Evolutionary conservation across 1,140 invertebrate genomes (phyloP), one percentile per base, ranked within the genome.

Genomic region (Euschistus heros): DNA sequence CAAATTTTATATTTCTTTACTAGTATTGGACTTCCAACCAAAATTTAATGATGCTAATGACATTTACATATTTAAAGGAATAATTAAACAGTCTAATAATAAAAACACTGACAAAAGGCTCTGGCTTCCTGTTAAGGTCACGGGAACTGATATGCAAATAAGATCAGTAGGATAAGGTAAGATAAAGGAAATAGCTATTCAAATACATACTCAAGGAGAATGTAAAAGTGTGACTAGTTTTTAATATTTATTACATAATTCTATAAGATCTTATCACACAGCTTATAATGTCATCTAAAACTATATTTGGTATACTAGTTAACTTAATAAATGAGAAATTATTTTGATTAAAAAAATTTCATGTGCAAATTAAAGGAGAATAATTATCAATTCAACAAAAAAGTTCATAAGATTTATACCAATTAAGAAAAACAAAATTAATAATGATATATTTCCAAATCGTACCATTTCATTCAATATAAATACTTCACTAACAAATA

Each of bases 61-160:
- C 33, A 37, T 37, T 37, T 10, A 37, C 33, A 26, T 57, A 57
- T 57, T 57, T 57, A 22, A 26, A 57, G 24, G 18, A 17, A 57
- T 57, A 57, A 57, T 57, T 57, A 57, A 26, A 24, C 24, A 57
- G 20, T 22, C 20, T 57, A 57, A 22, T 57, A 57, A 57, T 57
- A 57, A 57, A 57, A 57, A 57, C 24, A 24, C 24, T 24, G 54
- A 57, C 54, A 57, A 57, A 50, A 57, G 54, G 54, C 54, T 57
- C 15, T 57, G 24, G 54, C 54, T 57, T 57, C 54, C 54, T 57
- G 20, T 24, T 27, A 57, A 57, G 54, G 54, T 57, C 54, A 57
- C 24, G 54, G 54, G 24, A 57, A 57, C 54, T 17, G 24, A 50
- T 37, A 50, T 50, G 20, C 22, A 57, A 22, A 57, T 22, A 24